phyloP scores from a whole-genome alignment of 2,888 invertebrate species.

The Metalampra italica region DNA sequence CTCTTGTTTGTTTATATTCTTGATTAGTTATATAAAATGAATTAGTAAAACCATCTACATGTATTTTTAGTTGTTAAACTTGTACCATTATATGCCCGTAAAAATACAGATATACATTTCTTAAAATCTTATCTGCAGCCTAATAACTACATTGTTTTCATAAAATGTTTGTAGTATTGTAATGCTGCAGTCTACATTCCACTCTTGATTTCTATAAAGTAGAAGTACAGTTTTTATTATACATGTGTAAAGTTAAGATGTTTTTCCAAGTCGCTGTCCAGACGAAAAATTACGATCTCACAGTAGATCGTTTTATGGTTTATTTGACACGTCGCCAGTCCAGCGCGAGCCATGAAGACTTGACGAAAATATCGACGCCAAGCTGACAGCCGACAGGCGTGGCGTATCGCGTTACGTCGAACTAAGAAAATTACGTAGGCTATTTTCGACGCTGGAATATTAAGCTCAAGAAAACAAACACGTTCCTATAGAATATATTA shows the following conservation, averaged over 20 bases:
- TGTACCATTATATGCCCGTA: too few species aligned
- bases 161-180: too few species aligned
- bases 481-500: not conserved
- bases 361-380: conserved; percentile 67
- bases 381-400: conserved; percentile 55
- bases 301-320: conserved; percentile 44
- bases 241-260: conserved; percentile 1
- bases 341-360: conserved; percentile 35
- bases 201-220: too few species aligned
- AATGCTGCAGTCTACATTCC: too few species aligned
- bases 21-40: too few species aligned
- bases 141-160: too few species aligned
- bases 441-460: conserved; percentile 48
- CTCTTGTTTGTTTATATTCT: too few species aligned
- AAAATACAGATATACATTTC: too few species aligned
- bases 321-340: conserved; percentile 50
- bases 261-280: conserved; percentile 14
- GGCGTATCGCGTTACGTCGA: conserved; percentile 56
- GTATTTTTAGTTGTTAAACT: too few species aligned
- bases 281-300: conserved; percentile 27
- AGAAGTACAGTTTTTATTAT: not conserved
- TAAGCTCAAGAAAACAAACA: conserved; percentile 20
- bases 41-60: too few species aligned
- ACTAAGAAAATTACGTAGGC: conserved; percentile 47
- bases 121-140: too few species aligned